These are phyloP conservation scores for Epinotia bilunana DNA, from an alignment of 2,888 invertebrate species.

Conservation along the genomic window DNA sequence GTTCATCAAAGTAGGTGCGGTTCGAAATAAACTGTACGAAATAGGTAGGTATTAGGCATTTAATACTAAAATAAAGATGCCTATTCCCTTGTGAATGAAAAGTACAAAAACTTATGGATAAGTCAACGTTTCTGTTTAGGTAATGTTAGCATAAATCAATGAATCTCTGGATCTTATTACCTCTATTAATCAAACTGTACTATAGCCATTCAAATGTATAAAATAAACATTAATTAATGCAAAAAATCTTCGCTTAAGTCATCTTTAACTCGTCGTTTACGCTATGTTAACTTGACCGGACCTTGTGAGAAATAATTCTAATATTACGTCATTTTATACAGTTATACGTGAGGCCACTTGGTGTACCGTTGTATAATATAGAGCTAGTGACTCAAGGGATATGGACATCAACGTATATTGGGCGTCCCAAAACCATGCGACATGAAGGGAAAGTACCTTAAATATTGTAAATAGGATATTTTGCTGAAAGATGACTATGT, in stretches of 20 bases:
- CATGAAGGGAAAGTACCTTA: too few relatives aligned
- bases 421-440: too few relatives aligned
- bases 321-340: constrained; percentile 16
- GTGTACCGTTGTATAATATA: neutral
- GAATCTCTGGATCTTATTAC: neutral
- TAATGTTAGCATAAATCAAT: neutral
- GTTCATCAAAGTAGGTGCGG: too few relatives aligned
- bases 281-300: constrained; percentile 6
- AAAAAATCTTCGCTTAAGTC: neutral
- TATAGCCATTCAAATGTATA: neutral
- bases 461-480: too few relatives aligned
- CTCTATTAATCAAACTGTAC: neutral
- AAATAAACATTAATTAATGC: neutral
- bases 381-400: neutral
- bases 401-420: neutral
- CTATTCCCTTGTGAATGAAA: too few relatives aligned
- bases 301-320: constrained; percentile 9
- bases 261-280: neutral
- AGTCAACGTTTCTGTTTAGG: neutral
- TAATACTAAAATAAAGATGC: too few relatives aligned
- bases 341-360: constrained; percentile 19
- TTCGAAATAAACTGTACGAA: too few relatives aligned
- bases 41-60: too few relatives aligned
- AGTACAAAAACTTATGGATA: too few relatives aligned
- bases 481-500: too few relatives aligned